These are phyloP conservation scores for Oncorhynchus gorbuscha DNA, from an alignment of 2,113 vertebrate genomes.

Conservation along the genomic window DNA sequence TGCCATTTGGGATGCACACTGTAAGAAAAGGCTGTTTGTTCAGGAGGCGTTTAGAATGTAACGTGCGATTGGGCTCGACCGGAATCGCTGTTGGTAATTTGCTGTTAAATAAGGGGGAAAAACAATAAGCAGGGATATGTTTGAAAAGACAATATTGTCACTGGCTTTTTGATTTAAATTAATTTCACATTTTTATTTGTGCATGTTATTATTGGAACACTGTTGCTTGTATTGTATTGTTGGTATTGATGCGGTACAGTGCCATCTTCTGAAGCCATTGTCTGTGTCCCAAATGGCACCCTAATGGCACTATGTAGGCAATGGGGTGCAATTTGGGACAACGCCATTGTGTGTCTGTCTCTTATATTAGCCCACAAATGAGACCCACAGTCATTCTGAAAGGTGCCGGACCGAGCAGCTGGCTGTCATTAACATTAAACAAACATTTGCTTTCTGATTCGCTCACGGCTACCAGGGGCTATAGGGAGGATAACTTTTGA, in stretches of 20 bases:
- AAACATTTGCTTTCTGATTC: conserved; percentile 38
- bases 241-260: background rate
- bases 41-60: conserved; percentile 1
- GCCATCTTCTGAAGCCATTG: background rate
- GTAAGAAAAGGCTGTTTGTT: conserved; percentile 19
- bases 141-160: background rate
- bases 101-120: conserved; percentile 3
- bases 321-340: background rate
- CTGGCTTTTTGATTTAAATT: background rate
- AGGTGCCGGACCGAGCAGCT: conserved; percentile 52
- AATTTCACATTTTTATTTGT: background rate
- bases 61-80: conserved; percentile 6
- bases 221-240: too few species aligned
- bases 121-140: background rate
- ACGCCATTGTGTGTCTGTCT: background rate
- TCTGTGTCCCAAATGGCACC: too few species aligned
- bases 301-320: too few species aligned
- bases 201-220: too few species aligned
- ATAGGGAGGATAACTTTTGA: too few species aligned
- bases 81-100: conserved; percentile 14
- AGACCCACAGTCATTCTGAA: conserved; percentile 46
- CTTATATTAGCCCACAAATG: conserved; percentile 29
- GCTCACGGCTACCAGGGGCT: too few species aligned
- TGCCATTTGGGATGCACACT: too few species aligned
- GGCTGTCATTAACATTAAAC: conserved; percentile 53